Base-by-base conservation (phyloP, 1,140 invertebrate genomes). In the Drosophila ananassae region DNA sequence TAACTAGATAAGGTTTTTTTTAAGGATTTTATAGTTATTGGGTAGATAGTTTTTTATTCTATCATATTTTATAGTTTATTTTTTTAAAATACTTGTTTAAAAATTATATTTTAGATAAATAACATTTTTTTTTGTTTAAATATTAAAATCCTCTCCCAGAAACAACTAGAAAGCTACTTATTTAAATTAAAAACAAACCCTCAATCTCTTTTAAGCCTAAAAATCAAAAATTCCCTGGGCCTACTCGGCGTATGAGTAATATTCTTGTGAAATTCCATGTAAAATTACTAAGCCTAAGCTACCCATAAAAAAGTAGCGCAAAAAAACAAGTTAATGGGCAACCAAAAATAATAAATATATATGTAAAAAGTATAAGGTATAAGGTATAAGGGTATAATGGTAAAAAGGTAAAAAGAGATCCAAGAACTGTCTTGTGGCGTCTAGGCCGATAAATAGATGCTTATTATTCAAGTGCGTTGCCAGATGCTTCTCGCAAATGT, bases 381-480 rank as follows among this genome's bases (percentile, higher is more conserved):
- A 34, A 34, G 32, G 32, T 10, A 34, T 34, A 34, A 34, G 5
- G 32, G 32, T 34, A 34, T 34, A 34, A 34, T 3, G 32, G 10
- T 13, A 41, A 41, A 47, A 58, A 34, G 12, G 13, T 17, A 17
- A 28, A 32, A 9, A 28, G 28, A 13, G 44, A 57, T 39, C 24
- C 34, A 28, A 10, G 24, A 21, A 41, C 50, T 72, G 56, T 30
- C 50, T 64, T 22, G 32, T 12, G 25, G 32, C 47, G 55, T 68
- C 62, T 69, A 82, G 58, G 53, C 75, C 66, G 79, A 75, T 83
- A 83, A 67, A 81, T 85, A 87, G 71, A 75, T 59, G 74, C 69
- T 78, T 81, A 81, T 82, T 85, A 85, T 85, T 85, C 78, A 87
- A 78, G 81, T 77, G 73, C 51, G 68, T 61, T 46, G 71, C 71